These are phyloP conservation scores for Meloidogyne exigua DNA, from an alignment of 1,140 invertebrate species.

Conservation along the genomic window DNA sequence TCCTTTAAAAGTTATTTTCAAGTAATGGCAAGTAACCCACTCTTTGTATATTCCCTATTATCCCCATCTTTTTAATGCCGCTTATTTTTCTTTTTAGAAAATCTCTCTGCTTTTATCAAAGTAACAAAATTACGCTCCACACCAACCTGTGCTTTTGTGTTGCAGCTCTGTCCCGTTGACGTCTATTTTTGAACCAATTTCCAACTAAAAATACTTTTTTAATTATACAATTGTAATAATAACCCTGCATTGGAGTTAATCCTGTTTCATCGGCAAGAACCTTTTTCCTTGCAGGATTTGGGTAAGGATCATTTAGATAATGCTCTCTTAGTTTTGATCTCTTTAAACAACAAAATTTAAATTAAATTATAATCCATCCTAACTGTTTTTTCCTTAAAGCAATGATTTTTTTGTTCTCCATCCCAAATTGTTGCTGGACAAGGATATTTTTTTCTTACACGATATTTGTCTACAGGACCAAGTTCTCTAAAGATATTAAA, in stretches of 20 bases:
- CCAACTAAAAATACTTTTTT: conserved; percentile 69
- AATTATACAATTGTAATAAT: conserved; percentile 72
- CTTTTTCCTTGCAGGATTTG: conserved; percentile 95
- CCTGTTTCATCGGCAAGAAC: conserved; percentile 95
- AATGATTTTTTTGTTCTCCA: conserved; percentile 99
- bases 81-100: too few relatives aligned
- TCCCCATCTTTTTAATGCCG: too few relatives aligned
- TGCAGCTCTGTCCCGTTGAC: conserved; percentile 88
- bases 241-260: conserved; percentile 98
- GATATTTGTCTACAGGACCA: conserved; percentile 97
- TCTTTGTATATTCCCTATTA: too few relatives aligned
- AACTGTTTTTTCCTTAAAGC: conserved; percentile 92
- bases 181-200: conserved; percentile 99
- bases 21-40: too few relatives aligned
- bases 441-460: conserved; percentile 98
- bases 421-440: conserved; percentile 95
- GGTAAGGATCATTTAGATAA: conserved; percentile 98
- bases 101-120: too few relatives aligned
- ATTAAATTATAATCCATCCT: not conserved
- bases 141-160: conserved; percentile 89
- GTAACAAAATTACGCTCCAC: not conserved
- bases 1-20: too few relatives aligned
- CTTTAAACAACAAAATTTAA: conserved; percentile 21
- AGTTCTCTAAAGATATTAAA: conserved; percentile 73
- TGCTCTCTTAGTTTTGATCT: conserved; percentile 89